Base-by-base conservation (phyloP, 2,113 vertebrate genomes). In the Xiphias gladius region DNA sequence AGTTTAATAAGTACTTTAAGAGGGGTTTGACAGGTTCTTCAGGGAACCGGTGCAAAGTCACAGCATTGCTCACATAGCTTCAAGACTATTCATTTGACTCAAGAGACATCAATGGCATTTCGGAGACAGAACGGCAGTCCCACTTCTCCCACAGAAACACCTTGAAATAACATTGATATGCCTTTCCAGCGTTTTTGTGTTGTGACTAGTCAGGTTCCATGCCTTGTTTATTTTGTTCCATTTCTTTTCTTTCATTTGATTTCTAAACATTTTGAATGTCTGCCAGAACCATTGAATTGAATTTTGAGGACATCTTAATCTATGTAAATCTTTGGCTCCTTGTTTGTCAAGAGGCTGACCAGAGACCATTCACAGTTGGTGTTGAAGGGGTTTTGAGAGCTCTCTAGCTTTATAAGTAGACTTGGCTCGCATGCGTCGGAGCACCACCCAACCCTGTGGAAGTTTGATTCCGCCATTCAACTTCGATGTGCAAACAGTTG, bases 291-390 rank as follows among this genome's bases (percentile, higher is more conserved):
- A 24, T 50, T 70, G 85, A 87, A 73, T 73, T 69, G 68, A 89
- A 83, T 86, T 89, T 77, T 80, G 72, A 90, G 77, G 61, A 69
- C 67, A 79, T 67, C 80, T 74, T 92, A 90, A 91, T 91, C 90
- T 85, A 72, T 82, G 90, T 83, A 86, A 82, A 89, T 91, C 89
- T 88, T 50, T 43, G 55, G 63, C 85, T 78, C 75, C 82, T 83
- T 89, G 85, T 89, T 88, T 90, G 88, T 89, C 87, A 78, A 89
- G 89, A 69, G 78, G 71, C 55, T 86, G 90, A 91, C 92, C 92
- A 88, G 86, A 90, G 92, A 64, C 73, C 17, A 62, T 85, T 92
- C 84, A 81, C 81, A 82, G 85, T 84, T 69, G 65, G 74, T 59
- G 82, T 48, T 80, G 80, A 87, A 84, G 72, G 78, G 26, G 32